A percentile compares a stretch with the other conserved stretches of the same genome.
Evolutionary conservation across 2,888 invertebrate genomes (phyloP).

Genomic region (Agrenia bidenticulata): DNA sequence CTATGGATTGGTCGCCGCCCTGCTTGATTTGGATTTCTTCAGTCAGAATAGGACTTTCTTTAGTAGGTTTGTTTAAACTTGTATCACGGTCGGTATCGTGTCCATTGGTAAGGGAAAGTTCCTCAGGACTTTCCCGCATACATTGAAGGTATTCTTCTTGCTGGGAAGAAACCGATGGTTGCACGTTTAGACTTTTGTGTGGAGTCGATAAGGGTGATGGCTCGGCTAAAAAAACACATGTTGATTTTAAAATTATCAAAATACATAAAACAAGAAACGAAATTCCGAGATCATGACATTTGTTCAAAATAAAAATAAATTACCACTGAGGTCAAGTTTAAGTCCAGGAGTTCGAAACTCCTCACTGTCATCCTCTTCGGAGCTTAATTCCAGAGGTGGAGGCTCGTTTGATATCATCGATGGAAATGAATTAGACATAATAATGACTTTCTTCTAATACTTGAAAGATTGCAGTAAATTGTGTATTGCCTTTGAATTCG

Average conservation of each 20-base stretch:
- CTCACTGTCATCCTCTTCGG: slow-evolving; percentile 48
- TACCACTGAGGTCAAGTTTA: slow-evolving; percentile 46
- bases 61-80: background rate
- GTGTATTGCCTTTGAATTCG: no score
- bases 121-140: background rate
- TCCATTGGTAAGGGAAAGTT: background rate
- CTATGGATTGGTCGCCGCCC: no score
- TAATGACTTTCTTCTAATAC: background rate
- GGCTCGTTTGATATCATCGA: slow-evolving; percentile 49
- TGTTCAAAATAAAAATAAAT: background rate
- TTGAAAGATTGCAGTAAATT: no score
- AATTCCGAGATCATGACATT: no score
- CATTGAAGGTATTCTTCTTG: background rate
- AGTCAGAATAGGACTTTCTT: background rate
- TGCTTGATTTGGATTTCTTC: no score
- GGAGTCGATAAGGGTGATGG: slow-evolving; percentile 42
- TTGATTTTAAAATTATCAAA: no score
- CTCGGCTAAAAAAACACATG: no score
- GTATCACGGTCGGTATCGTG: background rate
- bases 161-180: background rate
- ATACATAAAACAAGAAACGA: no score
- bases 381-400: slow-evolving; percentile 42
- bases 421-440: slow-evolving; percentile 35
- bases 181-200: slow-evolving; percentile 19
- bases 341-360: slow-evolving; percentile 42